These are phyloP conservation scores for Protaetia brevitarsis DNA, from an alignment of 1,140 invertebrate genomes.

Conservation along the genomic window DNA sequence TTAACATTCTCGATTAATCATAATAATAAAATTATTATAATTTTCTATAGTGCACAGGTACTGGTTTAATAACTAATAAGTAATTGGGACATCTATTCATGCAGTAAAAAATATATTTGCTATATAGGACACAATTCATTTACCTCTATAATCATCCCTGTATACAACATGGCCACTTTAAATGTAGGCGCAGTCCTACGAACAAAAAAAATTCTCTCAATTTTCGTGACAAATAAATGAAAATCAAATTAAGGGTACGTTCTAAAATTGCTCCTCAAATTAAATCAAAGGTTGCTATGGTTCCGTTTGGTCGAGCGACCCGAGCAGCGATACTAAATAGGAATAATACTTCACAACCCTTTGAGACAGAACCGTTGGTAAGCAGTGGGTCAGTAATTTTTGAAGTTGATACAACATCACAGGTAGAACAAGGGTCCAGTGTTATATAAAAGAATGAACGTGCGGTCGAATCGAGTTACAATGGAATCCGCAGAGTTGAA, in stretches of 20 bases:
- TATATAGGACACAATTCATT: too few species aligned
- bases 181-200: not conserved
- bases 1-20: too few species aligned
- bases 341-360: slow-evolving; percentile 18
- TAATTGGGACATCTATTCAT: too few species aligned
- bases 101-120: too few species aligned
- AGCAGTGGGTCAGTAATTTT: slow-evolving; percentile 25
- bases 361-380: not conserved
- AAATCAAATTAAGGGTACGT: slow-evolving; percentile 18
- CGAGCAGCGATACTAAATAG: slow-evolving; percentile 23
- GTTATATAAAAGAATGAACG: slow-evolving; percentile 12
- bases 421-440: slow-evolving; percentile 26
- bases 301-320: slow-evolving; percentile 17
- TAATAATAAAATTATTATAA: too few species aligned
- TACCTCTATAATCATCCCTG: too few species aligned
- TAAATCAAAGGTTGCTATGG: slow-evolving; percentile 32
- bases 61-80: too few species aligned
- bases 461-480: slow-evolving; percentile 8
- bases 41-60: too few species aligned
- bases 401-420: slow-evolving; percentile 34
- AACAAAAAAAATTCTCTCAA: not conserved
- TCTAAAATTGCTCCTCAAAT: slow-evolving; percentile 22
- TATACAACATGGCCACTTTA: not conserved
- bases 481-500: not conserved
- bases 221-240: slow-evolving; percentile 6